These are phyloP conservation scores for Lycodopsis pacificus DNA, from an alignment of 2,797 vertebrate species.

Conservation along the genomic window DNA sequence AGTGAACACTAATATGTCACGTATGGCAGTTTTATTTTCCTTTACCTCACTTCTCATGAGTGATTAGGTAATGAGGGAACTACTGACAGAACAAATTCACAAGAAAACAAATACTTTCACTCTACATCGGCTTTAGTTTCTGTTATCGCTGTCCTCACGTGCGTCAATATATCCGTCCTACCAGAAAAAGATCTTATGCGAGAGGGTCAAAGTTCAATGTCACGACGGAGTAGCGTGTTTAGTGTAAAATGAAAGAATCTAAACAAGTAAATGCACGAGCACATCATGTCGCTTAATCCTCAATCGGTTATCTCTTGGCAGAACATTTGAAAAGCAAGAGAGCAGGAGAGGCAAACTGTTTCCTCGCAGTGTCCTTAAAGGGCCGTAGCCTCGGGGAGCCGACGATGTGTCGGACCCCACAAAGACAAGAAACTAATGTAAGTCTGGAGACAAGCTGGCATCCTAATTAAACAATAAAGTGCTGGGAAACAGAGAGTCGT, in stretches of 20 bases:
- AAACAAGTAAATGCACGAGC: background rate
- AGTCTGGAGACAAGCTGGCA: slow-evolving; percentile 11
- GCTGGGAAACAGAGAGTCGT: background rate
- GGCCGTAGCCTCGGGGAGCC: background rate
- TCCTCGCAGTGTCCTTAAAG: background rate
- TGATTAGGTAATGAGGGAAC: background rate
- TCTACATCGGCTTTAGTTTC: background rate
- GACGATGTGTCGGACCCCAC: background rate
- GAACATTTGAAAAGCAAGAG: background rate
- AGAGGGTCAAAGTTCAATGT: too few species aligned
- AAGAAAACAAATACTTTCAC: background rate
- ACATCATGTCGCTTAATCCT: background rate
- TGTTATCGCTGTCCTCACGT: background rate
- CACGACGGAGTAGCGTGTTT: background rate
- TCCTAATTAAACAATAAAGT: slow-evolving; percentile 24
- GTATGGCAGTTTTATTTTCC: slow-evolving; percentile 11
- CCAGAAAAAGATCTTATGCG: background rate
- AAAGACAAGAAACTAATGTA: slow-evolving; percentile 11
- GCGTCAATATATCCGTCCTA: background rate
- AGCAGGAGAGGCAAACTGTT: background rate
- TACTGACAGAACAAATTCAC: background rate
- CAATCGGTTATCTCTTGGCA: background rate
- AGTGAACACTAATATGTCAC: background rate
- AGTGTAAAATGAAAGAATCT: background rate
- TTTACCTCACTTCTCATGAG: slow-evolving; percentile 10